phyloP scores from a whole-genome alignment of 2,888 invertebrate species.

The Agelastica alni region DNA sequence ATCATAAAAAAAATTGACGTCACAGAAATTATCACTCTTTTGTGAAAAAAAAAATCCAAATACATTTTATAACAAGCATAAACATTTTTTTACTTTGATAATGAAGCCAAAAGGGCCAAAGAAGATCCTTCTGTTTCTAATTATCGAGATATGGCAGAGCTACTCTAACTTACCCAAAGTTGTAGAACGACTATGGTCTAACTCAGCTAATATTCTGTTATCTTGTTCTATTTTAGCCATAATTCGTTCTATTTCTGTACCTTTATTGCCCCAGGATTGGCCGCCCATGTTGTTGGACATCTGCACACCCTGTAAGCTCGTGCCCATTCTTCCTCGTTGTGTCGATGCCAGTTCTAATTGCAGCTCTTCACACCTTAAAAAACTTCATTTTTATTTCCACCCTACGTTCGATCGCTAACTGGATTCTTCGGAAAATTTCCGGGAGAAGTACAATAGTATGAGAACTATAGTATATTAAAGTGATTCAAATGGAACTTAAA shows the following conservation, averaged over 20 bases:
- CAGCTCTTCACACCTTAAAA: constrained; percentile 77
- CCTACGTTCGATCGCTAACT: no score
- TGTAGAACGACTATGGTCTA: constrained; percentile 80
- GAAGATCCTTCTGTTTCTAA: constrained; percentile 22
- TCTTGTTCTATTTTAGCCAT: constrained; percentile 95
- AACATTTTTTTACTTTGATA: no score
- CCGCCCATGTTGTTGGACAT: constrained; percentile 55
- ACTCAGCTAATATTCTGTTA: constrained; percentile 85
- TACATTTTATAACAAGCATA: no score
- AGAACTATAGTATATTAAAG: no score
- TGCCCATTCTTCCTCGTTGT: constrained; percentile 53
- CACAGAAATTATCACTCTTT: no score
- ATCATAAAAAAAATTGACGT: no score
- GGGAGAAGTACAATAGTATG: no score
- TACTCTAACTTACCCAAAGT: constrained; percentile 62
- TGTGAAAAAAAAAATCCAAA: no score
- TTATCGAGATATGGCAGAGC: constrained; percentile 1
- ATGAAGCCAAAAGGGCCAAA: no score
- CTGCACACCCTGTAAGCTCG: constrained; percentile 27
- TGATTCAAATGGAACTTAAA: no score
- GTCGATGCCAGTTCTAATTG: constrained; percentile 77
- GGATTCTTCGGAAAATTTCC: no score
- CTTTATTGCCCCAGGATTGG: constrained; percentile 56
- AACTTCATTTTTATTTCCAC: no score
- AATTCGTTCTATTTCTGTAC: constrained; percentile 86